Evolutionary conservation across 2,797 vertebrate species (phyloP).

Genomic region (Spinus olivaceus): DNA sequence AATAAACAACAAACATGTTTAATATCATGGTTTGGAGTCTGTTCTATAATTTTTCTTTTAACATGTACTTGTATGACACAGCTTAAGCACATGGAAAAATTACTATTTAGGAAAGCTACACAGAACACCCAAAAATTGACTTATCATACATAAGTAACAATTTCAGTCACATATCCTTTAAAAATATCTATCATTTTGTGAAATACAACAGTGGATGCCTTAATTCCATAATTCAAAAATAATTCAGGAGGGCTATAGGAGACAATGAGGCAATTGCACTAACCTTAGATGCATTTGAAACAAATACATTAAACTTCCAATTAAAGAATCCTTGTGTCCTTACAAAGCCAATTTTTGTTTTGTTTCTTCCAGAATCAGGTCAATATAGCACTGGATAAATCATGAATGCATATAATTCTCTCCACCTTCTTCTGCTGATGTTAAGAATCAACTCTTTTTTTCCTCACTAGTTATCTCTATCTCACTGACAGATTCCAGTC

Average conservation of each 20-base stretch:
- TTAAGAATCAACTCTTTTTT: not conserved
- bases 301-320: not conserved
- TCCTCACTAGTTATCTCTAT: not conserved
- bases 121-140: not conserved
- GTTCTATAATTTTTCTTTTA: not conserved
- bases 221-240: not conserved
- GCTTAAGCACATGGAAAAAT: not conserved
- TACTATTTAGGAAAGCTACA: not conserved
- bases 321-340: not conserved
- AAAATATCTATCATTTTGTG: not conserved
- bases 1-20: not conserved
- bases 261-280: not conserved
- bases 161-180: not conserved
- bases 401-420: not conserved
- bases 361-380: not conserved
- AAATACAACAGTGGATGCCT: not conserved
- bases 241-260: not conserved
- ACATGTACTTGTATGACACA: not conserved
- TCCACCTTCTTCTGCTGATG: not conserved
- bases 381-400: not conserved
- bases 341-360: not conserved
- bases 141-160: not conserved
- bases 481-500: not conserved
- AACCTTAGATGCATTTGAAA: not conserved
- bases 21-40: not conserved